phyloP scores from a whole-genome alignment of 1,140 invertebrate species.

The Phocides pigmalion region DNA sequence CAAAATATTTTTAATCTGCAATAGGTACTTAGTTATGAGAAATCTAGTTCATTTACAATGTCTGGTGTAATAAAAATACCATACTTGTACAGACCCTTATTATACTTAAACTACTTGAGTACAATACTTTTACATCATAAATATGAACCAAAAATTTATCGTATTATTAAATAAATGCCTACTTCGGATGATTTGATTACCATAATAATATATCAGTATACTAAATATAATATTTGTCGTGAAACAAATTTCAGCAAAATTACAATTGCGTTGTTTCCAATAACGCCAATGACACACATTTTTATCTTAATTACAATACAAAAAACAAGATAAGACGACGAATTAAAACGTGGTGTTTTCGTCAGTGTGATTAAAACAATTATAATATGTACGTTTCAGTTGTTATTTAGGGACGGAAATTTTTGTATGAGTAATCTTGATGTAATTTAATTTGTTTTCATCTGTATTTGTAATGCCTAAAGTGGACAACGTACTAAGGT shows the following conservation, averaged over 20 bases:
- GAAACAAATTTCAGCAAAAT: background rate
- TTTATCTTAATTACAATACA: background rate
- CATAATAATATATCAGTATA: no score
- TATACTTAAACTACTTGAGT: no score
- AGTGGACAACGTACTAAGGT: background rate
- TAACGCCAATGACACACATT: slow-evolving; percentile 17
- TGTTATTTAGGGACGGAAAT: background rate
- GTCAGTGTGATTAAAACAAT: slow-evolving; percentile 3
- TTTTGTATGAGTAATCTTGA: background rate
- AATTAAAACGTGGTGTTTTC: background rate
- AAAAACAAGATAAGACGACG: background rate
- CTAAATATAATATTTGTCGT: background rate
- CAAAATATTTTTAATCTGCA: slow-evolving; percentile 9
- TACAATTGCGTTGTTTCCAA: background rate
- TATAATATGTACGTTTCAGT: background rate
- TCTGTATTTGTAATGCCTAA: no score
- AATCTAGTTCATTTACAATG: no score
- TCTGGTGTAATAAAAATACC: no score
- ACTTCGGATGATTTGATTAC: background rate
- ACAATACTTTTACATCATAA: no score
- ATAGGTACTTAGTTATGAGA: background rate
- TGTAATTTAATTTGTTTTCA: background rate
- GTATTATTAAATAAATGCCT: no score
- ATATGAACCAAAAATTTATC: no score
- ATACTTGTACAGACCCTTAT: no score